A percentile compares a stretch with the other conserved stretches of the same genome.
These are phyloP conservation scores for Oncorhynchus keta DNA, from an alignment of 2,113 vertebrate species.

Conservation along the genomic window DNA sequence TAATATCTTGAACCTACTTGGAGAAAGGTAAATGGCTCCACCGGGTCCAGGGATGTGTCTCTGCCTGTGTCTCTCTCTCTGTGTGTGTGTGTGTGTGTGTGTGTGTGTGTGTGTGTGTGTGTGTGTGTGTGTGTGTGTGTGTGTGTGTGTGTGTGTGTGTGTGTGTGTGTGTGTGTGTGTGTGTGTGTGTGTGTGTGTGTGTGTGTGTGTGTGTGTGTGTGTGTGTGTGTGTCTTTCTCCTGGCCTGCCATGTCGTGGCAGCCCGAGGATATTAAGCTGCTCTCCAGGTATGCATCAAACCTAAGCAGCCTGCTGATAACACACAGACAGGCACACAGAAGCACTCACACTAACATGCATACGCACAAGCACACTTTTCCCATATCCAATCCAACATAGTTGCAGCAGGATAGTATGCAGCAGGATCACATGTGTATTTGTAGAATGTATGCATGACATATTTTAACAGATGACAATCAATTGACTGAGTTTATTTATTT, in stretches of 20 bases:
- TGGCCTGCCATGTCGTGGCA: constrained; percentile 66
- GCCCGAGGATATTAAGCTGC: constrained; percentile 72
- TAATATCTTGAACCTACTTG: constrained; percentile 98
- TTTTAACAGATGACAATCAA: neutral
- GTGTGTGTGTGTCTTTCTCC: constrained; percentile 57
- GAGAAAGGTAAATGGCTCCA: constrained; percentile 93
- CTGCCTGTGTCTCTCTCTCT: no score
- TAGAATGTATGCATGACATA: neutral
- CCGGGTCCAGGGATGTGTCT: constrained; percentile 72
- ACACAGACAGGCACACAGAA: constrained; percentile 42
- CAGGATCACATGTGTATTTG: neutral
- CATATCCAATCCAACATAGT: neutral
- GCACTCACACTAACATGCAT: constrained; percentile 10
- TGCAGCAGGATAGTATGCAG: no score
- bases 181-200: constrained; percentile 58
- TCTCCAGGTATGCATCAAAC: constrained; percentile 76
- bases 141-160: constrained; percentile 47
- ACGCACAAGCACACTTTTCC: neutral
- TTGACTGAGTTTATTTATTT: constrained; percentile 6
- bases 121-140: constrained; percentile 44
- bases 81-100: constrained; percentile 53
- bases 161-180: constrained; percentile 46
- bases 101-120: constrained; percentile 40
- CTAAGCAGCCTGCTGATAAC: constrained; percentile 66
- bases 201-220: no score